phyloP scores from a whole-genome alignment of 2,113 vertebrate genomes.

The Telmatochromis bifrenatus region DNA sequence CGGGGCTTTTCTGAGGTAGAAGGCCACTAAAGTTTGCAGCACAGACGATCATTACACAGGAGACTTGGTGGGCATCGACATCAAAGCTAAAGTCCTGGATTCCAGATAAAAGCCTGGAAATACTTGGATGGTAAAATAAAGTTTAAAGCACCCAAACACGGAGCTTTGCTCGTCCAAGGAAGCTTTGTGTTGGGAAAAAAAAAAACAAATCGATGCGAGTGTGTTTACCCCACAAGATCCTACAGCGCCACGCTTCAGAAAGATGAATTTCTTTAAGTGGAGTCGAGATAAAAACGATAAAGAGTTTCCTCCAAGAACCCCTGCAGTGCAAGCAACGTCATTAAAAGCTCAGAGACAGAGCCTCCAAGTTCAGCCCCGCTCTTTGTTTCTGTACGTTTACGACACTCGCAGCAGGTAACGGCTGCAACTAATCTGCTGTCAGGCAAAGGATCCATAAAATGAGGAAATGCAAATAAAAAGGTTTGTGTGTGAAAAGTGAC shows the following conservation, averaged over 20 bases:
- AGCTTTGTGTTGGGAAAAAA: neutral
- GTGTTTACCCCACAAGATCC: neutral
- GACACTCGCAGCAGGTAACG: neutral
- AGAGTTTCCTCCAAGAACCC: neutral
- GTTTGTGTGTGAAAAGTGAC: neutral
- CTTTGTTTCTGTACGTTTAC: neutral
- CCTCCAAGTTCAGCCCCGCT: neutral
- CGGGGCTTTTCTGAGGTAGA: neutral
- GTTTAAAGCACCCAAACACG: neutral
- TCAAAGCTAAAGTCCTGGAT: neutral
- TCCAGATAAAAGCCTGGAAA: neutral
- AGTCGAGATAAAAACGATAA: neutral
- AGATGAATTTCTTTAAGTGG: neutral
- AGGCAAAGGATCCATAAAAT: neutral
- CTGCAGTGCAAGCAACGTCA: neutral
- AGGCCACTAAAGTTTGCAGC: neutral
- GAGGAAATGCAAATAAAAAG: neutral
- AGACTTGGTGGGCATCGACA: neutral
- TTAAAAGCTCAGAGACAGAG: neutral
- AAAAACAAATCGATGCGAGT: neutral
- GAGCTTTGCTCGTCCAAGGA: neutral
- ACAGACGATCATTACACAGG: neutral
- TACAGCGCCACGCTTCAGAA: neutral
- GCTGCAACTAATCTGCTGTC: neutral
- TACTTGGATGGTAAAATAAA: rapidly evolving